Percentiles rank a stretch among this genome's conserved stretches.
phyloP scores from a whole-genome alignment of 2,113 vertebrate species.

The Neogobius melanostomus region DNA sequence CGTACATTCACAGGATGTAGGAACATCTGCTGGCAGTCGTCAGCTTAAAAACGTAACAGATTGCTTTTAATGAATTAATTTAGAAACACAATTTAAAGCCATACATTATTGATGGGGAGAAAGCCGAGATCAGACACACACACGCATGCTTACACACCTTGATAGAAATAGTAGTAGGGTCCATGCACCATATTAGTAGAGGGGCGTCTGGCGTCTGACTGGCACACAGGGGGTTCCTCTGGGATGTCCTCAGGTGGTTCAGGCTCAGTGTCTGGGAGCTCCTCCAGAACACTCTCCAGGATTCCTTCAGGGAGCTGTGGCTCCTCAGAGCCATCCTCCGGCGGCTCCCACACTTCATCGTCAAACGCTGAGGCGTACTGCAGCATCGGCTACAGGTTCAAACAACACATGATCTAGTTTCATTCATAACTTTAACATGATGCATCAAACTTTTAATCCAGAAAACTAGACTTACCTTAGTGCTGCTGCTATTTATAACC shows the following conservation, averaged over 20 bases:
- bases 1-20: constrained; percentile 95
- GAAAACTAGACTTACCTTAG: constrained; percentile 57
- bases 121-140: not conserved
- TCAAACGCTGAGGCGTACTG: constrained; percentile 90
- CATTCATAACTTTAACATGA: not conserved
- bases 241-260: constrained; percentile 49
- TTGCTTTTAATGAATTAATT: not conserved
- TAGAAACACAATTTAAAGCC: not conserved
- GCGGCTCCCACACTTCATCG: constrained; percentile 79
- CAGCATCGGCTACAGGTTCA: constrained; percentile 72
- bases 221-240: constrained; percentile 28
- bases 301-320: constrained; percentile 33
- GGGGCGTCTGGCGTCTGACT: constrained; percentile 53
- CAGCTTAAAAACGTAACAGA: constrained; percentile 73
- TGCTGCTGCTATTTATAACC: constrained; percentile 45
- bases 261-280: constrained; percentile 51
- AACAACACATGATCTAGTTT: not conserved
- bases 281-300: constrained; percentile 68
- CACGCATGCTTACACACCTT: constrained; percentile 78
- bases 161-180: constrained; percentile 97
- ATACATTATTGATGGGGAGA: not conserved
- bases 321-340: constrained; percentile 57
- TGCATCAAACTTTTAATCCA: not conserved
- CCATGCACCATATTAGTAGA: constrained; percentile 71
- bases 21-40: constrained; percentile 98